Base-by-base conservation (phyloP, 2,888 invertebrate genomes). In the Trachelus tabidus region DNA sequence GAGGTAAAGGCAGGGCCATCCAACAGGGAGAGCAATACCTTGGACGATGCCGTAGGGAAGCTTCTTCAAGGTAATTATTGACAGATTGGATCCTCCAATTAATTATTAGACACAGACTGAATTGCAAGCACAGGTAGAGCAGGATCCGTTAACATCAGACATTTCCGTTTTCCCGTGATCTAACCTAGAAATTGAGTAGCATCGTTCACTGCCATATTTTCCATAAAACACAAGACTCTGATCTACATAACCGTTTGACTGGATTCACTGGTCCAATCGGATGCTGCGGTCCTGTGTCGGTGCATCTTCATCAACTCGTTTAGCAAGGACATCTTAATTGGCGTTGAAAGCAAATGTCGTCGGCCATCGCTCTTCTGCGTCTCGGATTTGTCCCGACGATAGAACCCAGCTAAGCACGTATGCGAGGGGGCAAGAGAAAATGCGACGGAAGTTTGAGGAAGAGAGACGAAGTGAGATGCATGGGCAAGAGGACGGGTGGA, bases 11-110 rank as follows among this genome's bases (percentile, higher is more conserved):
- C 87, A 3, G 85, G 87, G 33, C 79, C 88, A 1, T 88, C 89
- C 23, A 81, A 75, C 80, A 79, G 84, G 33, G 87, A 89, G 40
- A 79, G 73, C 56, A 88, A 78, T 79, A 80, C 88, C 11, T 81
- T 91, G 79, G 91, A 91, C 77, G 91, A 91, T 76, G 91, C 90
- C 4, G 91, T 91, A 11, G 91, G 90, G 73, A 91, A 91, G 77
- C 82, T 91, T 40, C 84, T 91, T 31, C 90, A 91, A 89, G 91
- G 91, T 91, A 80, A 56, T 56, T 56, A 23, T 30, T 75, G 30
- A 69, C 34, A 56, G 3, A 40, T 78, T 12, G 69, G 30, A 34
- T 9, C 9, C 9, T 56, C 9, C 0, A 34, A 71, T 56, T 56
- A 56, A 56, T 56, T 6, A 40, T 40, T 9, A 40, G 15, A 40